These are phyloP conservation scores for Colaptes auratus DNA, from an alignment of 2,113 vertebrate genomes.

Conservation along the genomic window DNA sequence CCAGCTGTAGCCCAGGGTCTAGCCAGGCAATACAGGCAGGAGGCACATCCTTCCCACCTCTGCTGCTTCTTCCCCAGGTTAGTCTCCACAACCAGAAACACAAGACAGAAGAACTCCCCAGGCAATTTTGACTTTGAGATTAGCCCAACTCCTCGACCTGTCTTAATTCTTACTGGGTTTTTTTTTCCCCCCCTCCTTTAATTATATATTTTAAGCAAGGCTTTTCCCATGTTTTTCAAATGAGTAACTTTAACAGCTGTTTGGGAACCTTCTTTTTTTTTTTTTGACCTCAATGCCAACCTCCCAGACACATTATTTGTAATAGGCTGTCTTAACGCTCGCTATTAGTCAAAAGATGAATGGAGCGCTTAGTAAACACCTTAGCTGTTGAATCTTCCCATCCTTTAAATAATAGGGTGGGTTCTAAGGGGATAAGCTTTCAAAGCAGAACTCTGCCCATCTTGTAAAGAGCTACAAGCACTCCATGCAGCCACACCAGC, in stretches of 20 bases:
- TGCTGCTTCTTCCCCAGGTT: neutral
- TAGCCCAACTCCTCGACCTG: accelerated
- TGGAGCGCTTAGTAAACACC: neutral
- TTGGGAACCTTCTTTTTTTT: neutral
- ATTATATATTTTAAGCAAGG: neutral
- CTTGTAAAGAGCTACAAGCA: neutral
- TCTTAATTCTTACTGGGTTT: neutral
- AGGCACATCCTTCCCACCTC: neutral
- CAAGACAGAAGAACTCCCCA: neutral
- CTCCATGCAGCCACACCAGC: neutral
- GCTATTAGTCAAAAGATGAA: conserved; percentile 25
- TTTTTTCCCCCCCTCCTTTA: neutral
- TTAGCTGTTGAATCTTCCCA: neutral
- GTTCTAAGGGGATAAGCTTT: neutral
- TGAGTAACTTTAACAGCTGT: neutral
- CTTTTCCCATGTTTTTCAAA: neutral
- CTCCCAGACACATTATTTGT: conserved; percentile 15
- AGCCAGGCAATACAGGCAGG: neutral
- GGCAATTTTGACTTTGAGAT: neutral
- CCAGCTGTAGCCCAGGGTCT: neutral
- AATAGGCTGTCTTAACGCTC: conserved; percentile 1
- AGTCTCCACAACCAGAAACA: neutral
- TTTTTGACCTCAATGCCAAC: neutral
- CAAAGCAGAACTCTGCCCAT: neutral
- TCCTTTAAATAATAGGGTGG: neutral